Evolutionary conservation across 1,140 invertebrate genomes (phyloP), one percentile per base, ranked within the genome.

Genomic region (Agraylea sexmaculata): DNA sequence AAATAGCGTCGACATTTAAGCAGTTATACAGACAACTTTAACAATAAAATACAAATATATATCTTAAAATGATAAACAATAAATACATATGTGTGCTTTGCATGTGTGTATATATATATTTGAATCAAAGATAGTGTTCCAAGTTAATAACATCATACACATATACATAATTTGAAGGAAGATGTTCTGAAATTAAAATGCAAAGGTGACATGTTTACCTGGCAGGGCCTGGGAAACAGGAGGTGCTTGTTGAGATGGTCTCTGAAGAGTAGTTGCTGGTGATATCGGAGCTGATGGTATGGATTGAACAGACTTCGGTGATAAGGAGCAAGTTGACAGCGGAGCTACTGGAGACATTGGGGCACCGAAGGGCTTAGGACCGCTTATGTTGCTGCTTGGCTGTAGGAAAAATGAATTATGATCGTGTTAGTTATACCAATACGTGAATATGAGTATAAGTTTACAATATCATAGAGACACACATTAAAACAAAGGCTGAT

Each of bases 341-440:
- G 59, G 47, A 51, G 46, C 1, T 55, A 52, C 11, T 51, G 56
- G 31, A 53, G 54, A 60, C 55, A 46, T 57, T 67, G 27, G 66
- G 62, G 42, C 33, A 32, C 71, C 68, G 50, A 78, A 79, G 4
- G 77, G 75, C 53, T 75, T 75, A 18, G 76, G 75, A 15, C 70
- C 72, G 21, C 63, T 66, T 43, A 66, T 47, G 44, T 64, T 68
- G 54, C 60, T 64, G n/a, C 55, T 59, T 7, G 64, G 64, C 64
- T 67, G 52, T n/a, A 47, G 12, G 45, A 30, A 49, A 38, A 43
- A 40, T 32, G 31, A 21, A 15, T 21, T 36, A 42, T 42, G 20
- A 16, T 35, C 28, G 6, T 17, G 17, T 16, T 4, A 20, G 25
- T 40, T 8, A 40, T 19, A 40, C 20, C 15, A 20, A 4, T 17